These are phyloP conservation scores for Spermophilus dauricus DNA, from an alignment of 2,113 vertebrate genomes.

Conservation along the genomic window DNA sequence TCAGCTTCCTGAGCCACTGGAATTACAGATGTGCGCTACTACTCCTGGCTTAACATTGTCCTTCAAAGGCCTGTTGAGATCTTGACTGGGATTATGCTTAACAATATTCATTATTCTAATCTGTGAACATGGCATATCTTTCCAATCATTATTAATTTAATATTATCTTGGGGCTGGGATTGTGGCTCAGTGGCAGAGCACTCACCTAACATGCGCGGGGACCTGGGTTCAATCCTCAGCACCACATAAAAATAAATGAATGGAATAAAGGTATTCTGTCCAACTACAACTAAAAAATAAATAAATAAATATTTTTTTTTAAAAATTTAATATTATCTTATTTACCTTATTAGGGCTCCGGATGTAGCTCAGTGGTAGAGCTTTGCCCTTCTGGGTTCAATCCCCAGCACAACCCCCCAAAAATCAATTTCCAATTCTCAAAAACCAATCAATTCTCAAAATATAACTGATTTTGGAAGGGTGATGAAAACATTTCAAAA, in stretches of 20 bases:
- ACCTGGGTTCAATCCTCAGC: too few relatives aligned
- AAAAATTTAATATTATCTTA: neutral
- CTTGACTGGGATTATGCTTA: neutral
- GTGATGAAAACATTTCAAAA: too few relatives aligned
- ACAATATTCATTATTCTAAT: constrained; percentile 19
- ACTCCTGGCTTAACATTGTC: neutral
- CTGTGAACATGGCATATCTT: neutral
- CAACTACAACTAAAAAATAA: too few relatives aligned
- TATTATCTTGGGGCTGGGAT: neutral
- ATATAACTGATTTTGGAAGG: neutral
- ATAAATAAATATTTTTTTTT: too few relatives aligned
- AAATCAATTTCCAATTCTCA: too few relatives aligned
- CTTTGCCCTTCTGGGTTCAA: neutral
- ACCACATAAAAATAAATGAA: too few relatives aligned
- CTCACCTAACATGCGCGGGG: too few relatives aligned
- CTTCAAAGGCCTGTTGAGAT: constrained; percentile 41
- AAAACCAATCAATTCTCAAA: too few relatives aligned
- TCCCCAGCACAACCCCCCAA: neutral
- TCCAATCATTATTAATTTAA: neutral
- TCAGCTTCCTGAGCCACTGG: too few relatives aligned
- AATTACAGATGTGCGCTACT: too few relatives aligned
- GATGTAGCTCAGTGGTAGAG: neutral
- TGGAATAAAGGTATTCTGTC: too few relatives aligned
- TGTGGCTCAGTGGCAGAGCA: too few relatives aligned
- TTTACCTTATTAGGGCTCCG: neutral